Evolutionary conservation across 2,113 vertebrate species (phyloP).

Genomic region (Phaetusa simplex): DNA sequence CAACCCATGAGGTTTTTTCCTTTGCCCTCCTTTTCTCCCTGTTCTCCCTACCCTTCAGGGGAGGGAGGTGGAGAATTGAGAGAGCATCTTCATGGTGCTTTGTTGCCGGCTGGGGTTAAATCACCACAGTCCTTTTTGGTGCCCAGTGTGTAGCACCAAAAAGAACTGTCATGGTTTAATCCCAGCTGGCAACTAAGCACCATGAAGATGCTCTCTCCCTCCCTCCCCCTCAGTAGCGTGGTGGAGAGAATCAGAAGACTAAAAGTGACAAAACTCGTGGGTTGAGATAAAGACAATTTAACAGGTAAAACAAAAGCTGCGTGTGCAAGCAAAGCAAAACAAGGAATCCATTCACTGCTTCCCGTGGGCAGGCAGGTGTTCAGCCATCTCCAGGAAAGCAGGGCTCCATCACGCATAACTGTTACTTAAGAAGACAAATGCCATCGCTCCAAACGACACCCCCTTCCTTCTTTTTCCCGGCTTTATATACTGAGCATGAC

Average conservation of each 20-base stretch:
- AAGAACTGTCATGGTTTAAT: neutral
- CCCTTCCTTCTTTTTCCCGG: neutral
- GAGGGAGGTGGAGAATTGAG: neutral
- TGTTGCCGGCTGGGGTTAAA: neutral
- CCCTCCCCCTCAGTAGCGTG: neutral
- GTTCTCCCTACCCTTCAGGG: neutral
- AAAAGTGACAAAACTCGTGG: neutral
- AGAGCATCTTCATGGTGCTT: neutral
- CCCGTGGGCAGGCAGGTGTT: neutral
- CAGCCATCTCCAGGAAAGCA: neutral
- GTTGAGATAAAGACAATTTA: neutral
- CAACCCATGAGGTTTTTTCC: neutral
- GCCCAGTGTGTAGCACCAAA: neutral
- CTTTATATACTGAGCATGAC: neutral
- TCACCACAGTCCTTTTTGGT: neutral
- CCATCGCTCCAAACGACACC: no score
- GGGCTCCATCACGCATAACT: neutral
- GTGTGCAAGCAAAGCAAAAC: neutral
- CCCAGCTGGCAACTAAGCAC: neutral
- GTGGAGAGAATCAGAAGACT: neutral
- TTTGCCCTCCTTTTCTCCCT: neutral
- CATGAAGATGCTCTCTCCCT: neutral
- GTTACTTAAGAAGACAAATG: neutral
- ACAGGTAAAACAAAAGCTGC: neutral
- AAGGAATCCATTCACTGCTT: neutral